phyloP scores from a whole-genome alignment of 2,888 invertebrate species.

The Sesamia inferens region DNA sequence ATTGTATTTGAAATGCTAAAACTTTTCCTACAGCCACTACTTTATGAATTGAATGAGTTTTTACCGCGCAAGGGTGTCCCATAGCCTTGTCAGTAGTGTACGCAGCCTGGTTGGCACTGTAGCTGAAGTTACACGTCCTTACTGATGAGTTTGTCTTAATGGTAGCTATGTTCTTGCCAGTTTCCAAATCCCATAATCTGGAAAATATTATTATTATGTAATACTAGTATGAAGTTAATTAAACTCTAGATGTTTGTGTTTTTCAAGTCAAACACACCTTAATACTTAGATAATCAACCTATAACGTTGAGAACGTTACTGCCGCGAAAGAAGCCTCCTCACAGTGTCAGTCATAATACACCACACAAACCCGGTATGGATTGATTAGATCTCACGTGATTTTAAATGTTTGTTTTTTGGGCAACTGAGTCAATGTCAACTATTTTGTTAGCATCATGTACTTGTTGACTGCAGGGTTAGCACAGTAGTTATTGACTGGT shows the following conservation, averaged over 20 bases:
- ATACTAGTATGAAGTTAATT: not conserved
- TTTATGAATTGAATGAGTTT: not conserved
- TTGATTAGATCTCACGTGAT: no score
- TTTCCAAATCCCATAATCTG: slow-evolving; percentile 97
- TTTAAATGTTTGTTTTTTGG: no score
- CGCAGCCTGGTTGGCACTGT: slow-evolving; percentile 97
- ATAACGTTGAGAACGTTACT: no score
- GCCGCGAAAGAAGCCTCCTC: no score
- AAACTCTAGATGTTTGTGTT: not conserved
- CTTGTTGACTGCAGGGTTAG: no score
- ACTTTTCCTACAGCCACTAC: not conserved
- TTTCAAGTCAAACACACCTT: no score
- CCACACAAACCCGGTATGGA: no score
- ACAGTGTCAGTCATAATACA: no score
- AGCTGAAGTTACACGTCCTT: slow-evolving; percentile 97
- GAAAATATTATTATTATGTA: slow-evolving; percentile 27
- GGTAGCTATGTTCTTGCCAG: slow-evolving; percentile 94
- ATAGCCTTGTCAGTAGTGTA: slow-evolving; percentile 98
- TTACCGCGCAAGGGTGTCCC: slow-evolving; percentile 95
- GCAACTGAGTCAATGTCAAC: no score
- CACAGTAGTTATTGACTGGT: no score
- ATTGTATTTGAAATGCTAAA: not conserved
- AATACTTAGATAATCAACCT: no score
- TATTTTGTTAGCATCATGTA: no score
- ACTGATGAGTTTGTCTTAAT: slow-evolving; percentile 96